These are phyloP conservation scores for Phaetusa simplex DNA, from an alignment of 2,113 vertebrate species.

Conservation along the genomic window DNA sequence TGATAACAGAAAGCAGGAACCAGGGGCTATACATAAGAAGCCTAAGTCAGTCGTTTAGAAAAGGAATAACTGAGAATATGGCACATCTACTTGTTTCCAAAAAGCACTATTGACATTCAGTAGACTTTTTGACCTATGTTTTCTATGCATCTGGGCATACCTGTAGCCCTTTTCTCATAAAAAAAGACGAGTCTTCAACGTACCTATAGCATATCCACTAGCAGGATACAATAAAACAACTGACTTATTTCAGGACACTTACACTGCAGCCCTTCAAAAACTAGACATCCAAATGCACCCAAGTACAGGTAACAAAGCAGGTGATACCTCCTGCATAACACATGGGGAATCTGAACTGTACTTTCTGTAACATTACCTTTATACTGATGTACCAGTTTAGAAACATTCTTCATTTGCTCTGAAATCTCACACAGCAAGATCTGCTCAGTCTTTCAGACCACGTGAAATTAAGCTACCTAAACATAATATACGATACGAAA, in stretches of 20 bases:
- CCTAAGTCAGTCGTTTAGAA: background rate
- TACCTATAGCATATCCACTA: background rate
- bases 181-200: background rate
- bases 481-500: background rate
- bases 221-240: background rate
- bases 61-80: background rate
- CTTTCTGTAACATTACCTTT: background rate
- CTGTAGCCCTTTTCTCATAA: background rate
- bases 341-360: background rate
- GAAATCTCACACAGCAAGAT: background rate
- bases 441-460: background rate
- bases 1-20: background rate
- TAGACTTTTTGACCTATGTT: background rate
- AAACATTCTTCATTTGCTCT: background rate
- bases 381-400: background rate
- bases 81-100: background rate
- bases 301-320: background rate
- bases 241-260: background rate
- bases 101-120: constrained; percentile 14
- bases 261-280: background rate
- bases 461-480: background rate
- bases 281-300: background rate
- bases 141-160: background rate
- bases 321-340: background rate
- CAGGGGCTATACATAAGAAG: background rate